Evolutionary conservation across 1,140 invertebrate species (phyloP).

Genomic region (Caenorhabditis inopinata): DNA sequence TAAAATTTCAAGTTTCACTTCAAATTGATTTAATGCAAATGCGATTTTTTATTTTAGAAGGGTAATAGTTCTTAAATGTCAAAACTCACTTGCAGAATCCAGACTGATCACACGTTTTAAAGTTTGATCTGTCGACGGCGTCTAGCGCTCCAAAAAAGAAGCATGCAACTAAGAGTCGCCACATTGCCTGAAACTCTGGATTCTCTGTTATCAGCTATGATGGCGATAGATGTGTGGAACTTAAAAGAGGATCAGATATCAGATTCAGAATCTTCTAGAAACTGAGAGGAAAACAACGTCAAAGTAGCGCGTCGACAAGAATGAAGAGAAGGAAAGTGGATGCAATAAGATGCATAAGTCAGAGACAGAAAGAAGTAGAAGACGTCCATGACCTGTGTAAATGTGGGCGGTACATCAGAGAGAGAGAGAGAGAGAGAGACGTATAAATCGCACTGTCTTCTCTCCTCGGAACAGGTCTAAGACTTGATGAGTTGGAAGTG

Average conservation of each 20-base stretch:
- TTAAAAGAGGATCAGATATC: background rate
- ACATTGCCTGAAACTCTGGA: background rate
- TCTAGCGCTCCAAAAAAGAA: background rate
- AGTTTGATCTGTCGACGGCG: slow-evolving; percentile 51
- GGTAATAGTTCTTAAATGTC: no score
- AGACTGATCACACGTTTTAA: slow-evolving; percentile 65
- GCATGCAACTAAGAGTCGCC: background rate
- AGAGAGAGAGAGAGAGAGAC: background rate
- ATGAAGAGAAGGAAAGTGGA: background rate
- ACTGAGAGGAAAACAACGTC: background rate
- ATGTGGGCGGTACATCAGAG: background rate
- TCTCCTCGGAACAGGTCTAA: background rate
- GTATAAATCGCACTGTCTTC: background rate
- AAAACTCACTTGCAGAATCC: slow-evolving; percentile 62
- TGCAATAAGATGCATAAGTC: background rate
- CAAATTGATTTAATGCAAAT: no score
- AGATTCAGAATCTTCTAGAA: no score
- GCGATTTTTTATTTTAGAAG: no score
- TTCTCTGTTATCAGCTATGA: background rate
- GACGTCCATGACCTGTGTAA: slow-evolving; percentile 6
- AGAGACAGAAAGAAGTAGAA: background rate
- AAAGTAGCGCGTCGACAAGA: background rate
- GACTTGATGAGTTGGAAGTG: background rate
- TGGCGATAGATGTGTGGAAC: no score
- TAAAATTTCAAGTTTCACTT: no score